These are phyloP conservation scores for Laticauda laticaudata DNA, from an alignment of 2,113 vertebrate genomes.

Conservation along the genomic window DNA sequence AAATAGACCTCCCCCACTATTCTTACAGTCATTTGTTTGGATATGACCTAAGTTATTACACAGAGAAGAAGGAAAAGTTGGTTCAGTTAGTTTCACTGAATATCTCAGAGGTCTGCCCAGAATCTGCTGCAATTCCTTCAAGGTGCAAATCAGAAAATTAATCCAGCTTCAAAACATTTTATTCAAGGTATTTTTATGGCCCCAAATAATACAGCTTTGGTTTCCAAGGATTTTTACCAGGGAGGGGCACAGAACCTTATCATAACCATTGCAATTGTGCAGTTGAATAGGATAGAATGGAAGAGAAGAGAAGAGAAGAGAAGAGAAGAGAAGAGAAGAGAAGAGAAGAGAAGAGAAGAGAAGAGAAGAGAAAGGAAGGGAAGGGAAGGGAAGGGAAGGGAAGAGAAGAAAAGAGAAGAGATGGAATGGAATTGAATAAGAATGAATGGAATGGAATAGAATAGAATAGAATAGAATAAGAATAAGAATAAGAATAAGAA, in stretches of 20 bases:
- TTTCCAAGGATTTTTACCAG: neutral
- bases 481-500: too few species aligned
- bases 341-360: too few species aligned
- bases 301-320: too few species aligned
- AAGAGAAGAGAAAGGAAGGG: too few species aligned
- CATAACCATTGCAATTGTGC: neutral
- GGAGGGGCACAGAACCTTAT: neutral
- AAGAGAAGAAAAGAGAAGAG: too few species aligned
- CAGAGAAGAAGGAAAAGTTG: slow-evolving; percentile 30
- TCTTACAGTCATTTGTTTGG: slow-evolving; percentile 42
- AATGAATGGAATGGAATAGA: too few species aligned
- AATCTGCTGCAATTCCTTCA: slow-evolving; percentile 2
- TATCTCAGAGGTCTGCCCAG: neutral
- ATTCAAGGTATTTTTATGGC: slow-evolving; percentile 21
- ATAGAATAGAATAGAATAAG: too few species aligned
- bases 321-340: too few species aligned
- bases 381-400: fast-evolving
- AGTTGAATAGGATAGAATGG: too few species aligned
- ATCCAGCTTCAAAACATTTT: slow-evolving; percentile 11
- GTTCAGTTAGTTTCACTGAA: slow-evolving; percentile 37
- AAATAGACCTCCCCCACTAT: neutral
- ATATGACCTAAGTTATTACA: slow-evolving; percentile 34
- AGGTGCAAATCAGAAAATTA: slow-evolving; percentile 19
- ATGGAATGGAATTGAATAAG: too few species aligned
- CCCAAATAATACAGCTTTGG: slow-evolving; percentile 20